Evolutionary conservation across 2,797 vertebrate genomes (phyloP).

Genomic region (Astyanax mexicanus): DNA sequence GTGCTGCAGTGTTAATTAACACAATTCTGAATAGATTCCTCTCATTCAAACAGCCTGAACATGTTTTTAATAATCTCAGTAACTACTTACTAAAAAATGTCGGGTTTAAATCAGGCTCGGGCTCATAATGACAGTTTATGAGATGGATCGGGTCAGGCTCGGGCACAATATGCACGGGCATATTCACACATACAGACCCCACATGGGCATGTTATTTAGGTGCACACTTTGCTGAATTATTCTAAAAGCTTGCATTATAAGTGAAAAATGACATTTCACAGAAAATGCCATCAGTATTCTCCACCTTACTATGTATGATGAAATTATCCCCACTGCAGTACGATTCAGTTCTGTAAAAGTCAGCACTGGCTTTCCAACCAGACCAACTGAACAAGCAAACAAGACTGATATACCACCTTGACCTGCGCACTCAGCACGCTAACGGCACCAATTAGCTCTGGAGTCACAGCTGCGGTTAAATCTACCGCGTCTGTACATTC

Average conservation of each 20-base stretch:
- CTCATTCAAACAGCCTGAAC: too few species aligned
- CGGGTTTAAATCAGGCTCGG: too few species aligned
- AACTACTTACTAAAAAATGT: too few species aligned
- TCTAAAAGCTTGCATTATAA: not conserved
- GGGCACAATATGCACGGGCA: too few species aligned
- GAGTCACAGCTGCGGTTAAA: slow-evolving; percentile 38
- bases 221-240: not conserved
- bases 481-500: slow-evolving; percentile 42
- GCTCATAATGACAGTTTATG: too few species aligned
- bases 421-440: not conserved
- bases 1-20: too few species aligned
- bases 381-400: not conserved
- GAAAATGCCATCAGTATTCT: not conserved
- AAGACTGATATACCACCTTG: slow-evolving; percentile 15
- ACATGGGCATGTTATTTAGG: too few species aligned
- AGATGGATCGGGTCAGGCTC: too few species aligned
- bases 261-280: not conserved
- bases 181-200: too few species aligned
- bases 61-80: too few species aligned
- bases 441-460: slow-evolving; percentile 40
- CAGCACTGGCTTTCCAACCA: not conserved
- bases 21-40: too few species aligned
- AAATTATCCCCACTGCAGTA: not conserved
- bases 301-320: not conserved
- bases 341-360: slow-evolving; percentile 4